Evolutionary conservation across 2,113 vertebrate genomes (phyloP).

Genomic region (Donacobius atricapilla): DNA sequence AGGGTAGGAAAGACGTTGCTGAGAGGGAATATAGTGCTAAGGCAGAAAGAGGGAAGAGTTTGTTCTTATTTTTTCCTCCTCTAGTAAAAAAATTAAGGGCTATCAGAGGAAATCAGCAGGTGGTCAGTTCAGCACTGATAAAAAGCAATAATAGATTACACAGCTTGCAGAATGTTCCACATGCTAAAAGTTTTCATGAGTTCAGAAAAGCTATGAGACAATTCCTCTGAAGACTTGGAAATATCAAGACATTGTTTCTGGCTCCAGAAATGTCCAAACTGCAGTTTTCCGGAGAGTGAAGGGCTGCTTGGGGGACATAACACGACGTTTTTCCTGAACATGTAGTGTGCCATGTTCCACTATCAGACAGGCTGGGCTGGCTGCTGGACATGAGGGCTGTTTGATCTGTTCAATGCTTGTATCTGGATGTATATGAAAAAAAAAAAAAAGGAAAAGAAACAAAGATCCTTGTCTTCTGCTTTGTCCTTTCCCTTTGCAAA

Average conservation of each 20-base stretch:
- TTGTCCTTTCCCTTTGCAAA: neutral
- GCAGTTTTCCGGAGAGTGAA: neutral
- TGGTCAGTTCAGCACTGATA: neutral
- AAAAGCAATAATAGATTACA: neutral
- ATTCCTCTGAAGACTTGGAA: neutral
- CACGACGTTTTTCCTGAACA: neutral
- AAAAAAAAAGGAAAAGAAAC: neutral
- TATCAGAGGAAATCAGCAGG: neutral
- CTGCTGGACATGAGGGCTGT: neutral
- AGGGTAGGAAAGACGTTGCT: neutral
- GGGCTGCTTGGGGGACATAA: neutral
- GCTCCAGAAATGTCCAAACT: neutral
- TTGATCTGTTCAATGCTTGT: neutral
- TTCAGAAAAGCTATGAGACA: neutral
- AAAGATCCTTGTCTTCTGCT: neutral
- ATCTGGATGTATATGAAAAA: neutral
- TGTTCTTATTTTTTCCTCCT: neutral
- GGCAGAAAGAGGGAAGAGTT: neutral
- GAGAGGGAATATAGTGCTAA: neutral
- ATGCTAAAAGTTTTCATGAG: neutral
- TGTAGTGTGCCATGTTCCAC: fast-evolving
- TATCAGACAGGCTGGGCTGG: neutral
- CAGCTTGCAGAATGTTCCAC: neutral
- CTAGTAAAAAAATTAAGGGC: neutral
- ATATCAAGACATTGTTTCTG: neutral